Base-by-base conservation (phyloP, 2,888 invertebrate species). In the Eledone cirrhosa region DNA sequence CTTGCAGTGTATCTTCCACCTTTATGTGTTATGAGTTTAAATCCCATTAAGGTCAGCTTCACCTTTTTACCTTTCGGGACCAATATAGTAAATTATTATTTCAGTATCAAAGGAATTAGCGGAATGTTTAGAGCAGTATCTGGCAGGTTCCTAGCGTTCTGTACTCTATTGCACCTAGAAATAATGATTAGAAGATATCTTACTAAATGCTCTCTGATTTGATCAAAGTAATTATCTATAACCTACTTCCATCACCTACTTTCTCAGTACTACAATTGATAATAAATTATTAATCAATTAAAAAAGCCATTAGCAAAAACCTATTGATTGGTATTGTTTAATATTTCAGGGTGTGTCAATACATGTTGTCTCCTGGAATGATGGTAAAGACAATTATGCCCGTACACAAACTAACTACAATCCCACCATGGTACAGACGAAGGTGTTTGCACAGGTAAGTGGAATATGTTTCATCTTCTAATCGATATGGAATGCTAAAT, bases 391-490 rank as follows among this genome's bases (percentile, higher is more conserved):
- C n/a, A 84, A 80, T 14, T 88, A 84, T 78, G 86, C 87, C 11
- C 82, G 84, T 53, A 83, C 86, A 11, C 79, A 81, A 29, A 84
- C 86, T 22, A 78, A 82, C 0, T 87, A 86, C 74, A 76, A 76
- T 29, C 88, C 87, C 7, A 86, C 85, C 3, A 81, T 85, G 31
- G 83, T 86, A 27, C 87, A 90, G 78, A 89, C 88, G 7, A 83
- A 84, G 24, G 84, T 85, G 19, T 89, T 90, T 81, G 86, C 87
- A 78, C 84, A 87, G 85, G 89, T 89, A 81, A 79, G 72, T 22
- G 11, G 4, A 27, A 47, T 63, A 14, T 27, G 27, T 11, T 72
- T n/a, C 27, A 22, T 77, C 16, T 27, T 24, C 16, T n/a, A 27
- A 29, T 41, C 41, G 41, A 41, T 41, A 41, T 8, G 8, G 8